Base-by-base conservation (phyloP, 2,888 invertebrate species). In the Heliconius cydno region DNA sequence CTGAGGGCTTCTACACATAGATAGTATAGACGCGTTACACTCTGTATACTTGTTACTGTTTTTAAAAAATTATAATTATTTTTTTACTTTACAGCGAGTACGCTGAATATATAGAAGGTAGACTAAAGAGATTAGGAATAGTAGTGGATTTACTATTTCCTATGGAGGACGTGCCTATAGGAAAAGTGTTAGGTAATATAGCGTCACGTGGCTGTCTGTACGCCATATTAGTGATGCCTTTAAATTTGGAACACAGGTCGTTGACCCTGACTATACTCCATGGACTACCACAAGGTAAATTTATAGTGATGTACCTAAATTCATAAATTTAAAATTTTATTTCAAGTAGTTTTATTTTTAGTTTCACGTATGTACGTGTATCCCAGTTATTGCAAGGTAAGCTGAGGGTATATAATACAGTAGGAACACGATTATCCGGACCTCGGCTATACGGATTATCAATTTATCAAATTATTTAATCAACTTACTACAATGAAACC, bases 201-300 rank as follows among this genome's bases (percentile, higher is more conserved):
- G 97, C 98, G 0, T 97, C 97, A 9, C 96, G 98, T n/a, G 98
- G 98, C 12, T 98, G 98, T 84, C 95, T 98, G 3, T 99, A 98
- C 92, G 98, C 98, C 0, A 97, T 99, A 82, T 96, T 98, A 25
- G 96, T 99, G 0, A 98, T 97, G 91, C 97, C 97, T 0, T 97
- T 97, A 86, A 98, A 99, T 89, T 98, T 98, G 88, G 97, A 97
- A 84, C 97, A 98, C 85, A 96, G 97, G 85, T 98, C 98, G 82
- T 94, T 99, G 73, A 99, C 98, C 0, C 95, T 99, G 22, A 98
- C 98, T 84, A 98, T 99, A 84, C 94, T 99, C 28, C 98, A 98
- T 92, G 99, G 98, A 30, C 93, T 98, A 84, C 98, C 98, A 0
- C 98, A 98, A 96, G 98, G 98, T 98, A 92, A 87, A 86, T 70